phyloP scores from a whole-genome alignment of 2,888 invertebrate species.

The Acanthosepion pharaonis region DNA sequence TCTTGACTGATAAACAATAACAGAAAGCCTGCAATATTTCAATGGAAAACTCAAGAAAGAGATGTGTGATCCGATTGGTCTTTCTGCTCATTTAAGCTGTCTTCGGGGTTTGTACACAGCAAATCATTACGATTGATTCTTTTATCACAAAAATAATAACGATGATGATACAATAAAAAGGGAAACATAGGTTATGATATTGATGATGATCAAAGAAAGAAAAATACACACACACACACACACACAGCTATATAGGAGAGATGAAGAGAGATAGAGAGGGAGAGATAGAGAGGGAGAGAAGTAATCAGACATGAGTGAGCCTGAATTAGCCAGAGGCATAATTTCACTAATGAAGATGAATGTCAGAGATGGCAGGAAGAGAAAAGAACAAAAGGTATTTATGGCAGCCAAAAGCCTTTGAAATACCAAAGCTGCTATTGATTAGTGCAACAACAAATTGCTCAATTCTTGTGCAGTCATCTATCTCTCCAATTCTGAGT shows the following conservation, averaged over 20 bases:
- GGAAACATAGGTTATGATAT: background rate
- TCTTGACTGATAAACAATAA: background rate
- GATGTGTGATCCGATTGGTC: background rate
- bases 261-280: no score
- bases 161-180: background rate
- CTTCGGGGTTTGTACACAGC: background rate
- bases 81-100: background rate
- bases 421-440: background rate
- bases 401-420: background rate
- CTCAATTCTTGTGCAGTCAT: background rate
- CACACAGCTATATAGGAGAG: no score
- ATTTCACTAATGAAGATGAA: background rate
- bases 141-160: background rate
- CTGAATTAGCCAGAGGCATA: background rate
- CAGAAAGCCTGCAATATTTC: background rate
- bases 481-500: background rate
- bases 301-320: background rate
- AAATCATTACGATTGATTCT: background rate
- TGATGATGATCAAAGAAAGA: no score
- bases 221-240: no score
- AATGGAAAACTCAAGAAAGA: background rate
- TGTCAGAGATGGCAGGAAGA: background rate
- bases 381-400: background rate
- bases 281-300: background rate
- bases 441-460: slow-evolving; percentile 20